Evolutionary conservation across 2,797 vertebrate genomes (phyloP), one percentile per base, ranked within the genome.

Genomic region (Sebastes oblongus): DNA sequence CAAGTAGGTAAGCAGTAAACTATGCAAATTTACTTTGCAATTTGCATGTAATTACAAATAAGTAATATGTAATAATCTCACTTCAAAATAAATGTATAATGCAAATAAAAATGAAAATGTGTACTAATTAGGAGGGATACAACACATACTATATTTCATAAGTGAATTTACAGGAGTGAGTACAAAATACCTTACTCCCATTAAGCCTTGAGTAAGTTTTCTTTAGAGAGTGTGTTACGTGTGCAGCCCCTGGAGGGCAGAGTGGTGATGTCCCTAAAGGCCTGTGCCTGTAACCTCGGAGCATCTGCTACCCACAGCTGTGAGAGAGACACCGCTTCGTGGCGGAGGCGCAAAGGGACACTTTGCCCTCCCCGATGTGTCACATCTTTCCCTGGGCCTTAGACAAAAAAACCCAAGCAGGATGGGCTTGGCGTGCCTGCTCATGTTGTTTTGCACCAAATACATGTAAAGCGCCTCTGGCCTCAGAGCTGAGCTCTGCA

Each of bases 261-360:
- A 92, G 82, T 69, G 81, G 50, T 69, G 78, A 82, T 75, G 89
- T 93, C 92, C 93, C 90, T 66, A 59, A 86, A 90, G 93, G 85
- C 89, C 84, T 90, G 85, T 75, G 90, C 84, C 84, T 86, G 85
- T 88, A 91, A 93, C 91, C 93, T 88, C 83, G 5, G 85, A 94
- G 91, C 94, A 95, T 94, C 94, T 95, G 95, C 91, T 93, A 81
- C 83, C 91, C 91, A 93, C 94, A 95, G 94, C 94, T 95, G 94
- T 93, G 94, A 79, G 79, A 79, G 79, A 89, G 87, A 67, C 78
- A 75, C 79, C 60, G 86, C 87, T 88, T 86, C 79, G 65, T 84
- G 79, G 86, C 68, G 82, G 85, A 90, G 86, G 87, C 77, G 80
- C 88, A 89, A 88, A 92, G 91, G 91, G 89, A 92, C 84, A 71